Percentiles rank a stretch among this genome's conserved stretches.
These are phyloP conservation scores for Adelosebastes latens DNA, from an alignment of 2,797 vertebrate genomes.

Conservation along the genomic window DNA sequence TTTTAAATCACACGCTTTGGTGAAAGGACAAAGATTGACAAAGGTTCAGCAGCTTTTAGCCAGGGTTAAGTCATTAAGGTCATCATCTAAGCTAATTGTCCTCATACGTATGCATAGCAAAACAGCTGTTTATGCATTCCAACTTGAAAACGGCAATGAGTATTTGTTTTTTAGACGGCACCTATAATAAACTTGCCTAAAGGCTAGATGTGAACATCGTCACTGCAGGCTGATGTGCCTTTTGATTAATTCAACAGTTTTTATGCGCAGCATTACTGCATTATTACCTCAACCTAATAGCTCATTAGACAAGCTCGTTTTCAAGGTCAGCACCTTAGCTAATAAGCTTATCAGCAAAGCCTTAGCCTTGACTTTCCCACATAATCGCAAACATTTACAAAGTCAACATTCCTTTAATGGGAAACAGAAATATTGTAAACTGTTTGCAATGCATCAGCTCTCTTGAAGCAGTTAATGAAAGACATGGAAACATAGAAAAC, in stretches of 20 bases:
- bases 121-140: neutral
- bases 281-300: slow-evolving; percentile 4
- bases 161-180: neutral
- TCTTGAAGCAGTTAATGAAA: neutral
- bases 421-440: slow-evolving; percentile 19
- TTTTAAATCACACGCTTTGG: slow-evolving; percentile 46
- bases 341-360: slow-evolving; percentile 46
- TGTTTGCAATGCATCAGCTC: neutral
- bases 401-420: slow-evolving; percentile 42
- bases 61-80: slow-evolving; percentile 8
- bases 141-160: neutral
- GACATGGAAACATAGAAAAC: neutral
- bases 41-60: slow-evolving; percentile 5
- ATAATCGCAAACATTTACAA: slow-evolving; percentile 48
- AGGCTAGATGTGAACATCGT: neutral
- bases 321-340: slow-evolving; percentile 33
- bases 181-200: neutral
- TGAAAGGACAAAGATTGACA: slow-evolving; percentile 43
- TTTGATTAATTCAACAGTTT: slow-evolving; percentile 2
- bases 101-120: slow-evolving; percentile 21
- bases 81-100: neutral
- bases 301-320: slow-evolving; percentile 26
- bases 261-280: neutral
- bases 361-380: slow-evolving; percentile 21
- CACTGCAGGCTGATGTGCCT: neutral